A percentile compares a stretch with the other conserved stretches of the same genome.
Conservation (phyloP, 2,888 invertebrate species). For the Spialia ferax region DNA sequence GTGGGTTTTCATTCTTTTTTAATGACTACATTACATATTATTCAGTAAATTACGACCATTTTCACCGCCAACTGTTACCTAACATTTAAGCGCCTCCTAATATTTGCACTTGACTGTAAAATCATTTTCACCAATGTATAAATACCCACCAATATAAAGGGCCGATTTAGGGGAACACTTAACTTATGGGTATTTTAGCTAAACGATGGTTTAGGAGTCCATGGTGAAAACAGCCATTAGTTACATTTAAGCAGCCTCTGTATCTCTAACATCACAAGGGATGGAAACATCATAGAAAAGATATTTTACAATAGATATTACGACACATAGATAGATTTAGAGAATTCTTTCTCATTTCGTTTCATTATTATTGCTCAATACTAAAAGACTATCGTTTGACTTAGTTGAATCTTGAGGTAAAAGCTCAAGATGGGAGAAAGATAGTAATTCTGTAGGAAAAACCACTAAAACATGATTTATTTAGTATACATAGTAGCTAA, state of each 20-base stretch:
- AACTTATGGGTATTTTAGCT: too few relatives aligned
- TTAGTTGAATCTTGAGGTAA: background rate
- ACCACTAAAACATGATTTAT: too few relatives aligned
- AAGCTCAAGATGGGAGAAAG: background rate
- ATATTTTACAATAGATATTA: background rate
- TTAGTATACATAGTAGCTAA: too few relatives aligned
- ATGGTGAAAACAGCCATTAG: background rate
- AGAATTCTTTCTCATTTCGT: background rate
- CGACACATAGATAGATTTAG: background rate
- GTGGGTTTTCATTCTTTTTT: background rate
- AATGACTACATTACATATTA: background rate
- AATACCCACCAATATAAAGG: too few relatives aligned
- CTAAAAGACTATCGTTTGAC: background rate
- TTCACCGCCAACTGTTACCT: too few relatives aligned
- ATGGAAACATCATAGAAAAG: background rate
- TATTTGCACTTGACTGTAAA: too few relatives aligned
- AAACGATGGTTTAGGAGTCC: too few relatives aligned
- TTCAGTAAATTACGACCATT: too few relatives aligned
- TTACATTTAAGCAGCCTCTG: background rate
- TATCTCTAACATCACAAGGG: background rate
- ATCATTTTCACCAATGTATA: too few relatives aligned
- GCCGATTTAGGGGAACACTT: too few relatives aligned
- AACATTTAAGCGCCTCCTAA: too few relatives aligned
- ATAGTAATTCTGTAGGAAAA: background rate
- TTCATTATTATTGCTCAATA: slow-evolving; percentile 11